Base-by-base conservation (phyloP, 1,140 invertebrate species). In the Globodera rostochiensis region DNA sequence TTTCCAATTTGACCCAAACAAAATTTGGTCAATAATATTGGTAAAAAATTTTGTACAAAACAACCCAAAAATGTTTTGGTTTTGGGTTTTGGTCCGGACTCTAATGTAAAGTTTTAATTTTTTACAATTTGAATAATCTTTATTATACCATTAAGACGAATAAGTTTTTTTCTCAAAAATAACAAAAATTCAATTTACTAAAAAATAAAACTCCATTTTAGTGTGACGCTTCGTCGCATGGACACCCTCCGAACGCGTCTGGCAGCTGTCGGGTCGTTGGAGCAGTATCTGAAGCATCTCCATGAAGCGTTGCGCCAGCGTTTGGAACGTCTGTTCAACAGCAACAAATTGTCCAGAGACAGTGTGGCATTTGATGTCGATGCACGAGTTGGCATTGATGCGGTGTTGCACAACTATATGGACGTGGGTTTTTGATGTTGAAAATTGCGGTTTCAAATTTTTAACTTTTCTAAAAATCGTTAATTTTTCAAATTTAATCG, bases 331-430 rank as follows among this genome's bases (percentile, higher is more conserved):
- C 13, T 84, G 64, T 64, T 19, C 57, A 76, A 36, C 57, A 76
- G 49, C 50, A 45, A 25, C 60, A 77, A 82, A 74, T 15, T 45
- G 46, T n/a, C 25, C n/a, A 11, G 13, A 19, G 9, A 9, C 0
- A 70, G 25, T 15, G 64, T 21, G 75, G 66, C 36, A 70, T 73
- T 13, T 13, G 57, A 83, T 11, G 6, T 36, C 19, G 77, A 83
- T 60, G 60, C 69, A 74, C 9, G 60, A 50, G 15, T 19, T 3
- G 88, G 90, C 70, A 89, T 90, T 77, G 89, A 89, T 77, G 96
- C 98, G 90, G 95, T 95, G 2, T 91, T 96, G 0, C 95, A 94
- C 25, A 98, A 98, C 90, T 98, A 98, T 89, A 90, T 98, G 82
- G 96, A 86, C 79, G 83, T 85, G 66, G 70, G 83, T 60, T 36